phyloP scores from a whole-genome alignment of 2,888 invertebrate genomes.

The Xestoiulus laeticollis region DNA sequence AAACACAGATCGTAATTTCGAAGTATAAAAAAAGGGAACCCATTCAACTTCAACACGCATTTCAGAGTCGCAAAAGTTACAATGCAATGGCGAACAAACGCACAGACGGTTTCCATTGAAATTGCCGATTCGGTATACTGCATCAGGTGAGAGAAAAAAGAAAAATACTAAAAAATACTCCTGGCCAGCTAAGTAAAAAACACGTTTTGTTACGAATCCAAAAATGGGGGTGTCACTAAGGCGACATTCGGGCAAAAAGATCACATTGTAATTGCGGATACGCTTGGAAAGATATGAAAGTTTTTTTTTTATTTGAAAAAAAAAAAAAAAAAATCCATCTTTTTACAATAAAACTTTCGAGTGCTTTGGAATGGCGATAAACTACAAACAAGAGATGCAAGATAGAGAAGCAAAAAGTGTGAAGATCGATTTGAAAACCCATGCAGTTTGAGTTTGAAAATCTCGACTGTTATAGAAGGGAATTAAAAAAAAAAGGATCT shows the following conservation, averaged over 20 bases:
- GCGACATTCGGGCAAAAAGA: constrained; percentile 40
- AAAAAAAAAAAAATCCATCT: constrained; percentile 38
- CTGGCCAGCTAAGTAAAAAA: neutral
- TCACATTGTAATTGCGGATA: constrained; percentile 45
- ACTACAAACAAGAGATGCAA: constrained; percentile 44
- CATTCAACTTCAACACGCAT: neutral
- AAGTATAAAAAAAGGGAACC: neutral
- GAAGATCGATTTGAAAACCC: constrained; percentile 42
- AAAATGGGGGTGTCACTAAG: constrained; percentile 34
- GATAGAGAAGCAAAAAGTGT: constrained; percentile 44
- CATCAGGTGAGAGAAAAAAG: constrained; percentile 38
- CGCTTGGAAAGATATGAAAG: constrained; percentile 42
- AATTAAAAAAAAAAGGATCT: constrained; percentile 40
- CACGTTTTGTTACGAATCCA: constrained; percentile 38
- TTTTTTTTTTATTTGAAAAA: constrained; percentile 28
- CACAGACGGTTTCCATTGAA: constrained; percentile 27
- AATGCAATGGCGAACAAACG: constrained; percentile 17
- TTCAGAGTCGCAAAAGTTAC: neutral
- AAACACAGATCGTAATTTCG: neutral
- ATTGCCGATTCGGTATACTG: constrained; percentile 39
- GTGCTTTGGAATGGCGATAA: constrained; percentile 32
- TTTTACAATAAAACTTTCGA: constrained; percentile 44
- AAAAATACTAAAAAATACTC: neutral
- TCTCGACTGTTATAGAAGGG: neutral
- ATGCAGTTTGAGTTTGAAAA: neutral